A percentile compares a stretch with the other conserved stretches of the same genome.
phyloP scores from a whole-genome alignment of 2,888 invertebrate species.

The Pyrrhosoma nymphula region DNA sequence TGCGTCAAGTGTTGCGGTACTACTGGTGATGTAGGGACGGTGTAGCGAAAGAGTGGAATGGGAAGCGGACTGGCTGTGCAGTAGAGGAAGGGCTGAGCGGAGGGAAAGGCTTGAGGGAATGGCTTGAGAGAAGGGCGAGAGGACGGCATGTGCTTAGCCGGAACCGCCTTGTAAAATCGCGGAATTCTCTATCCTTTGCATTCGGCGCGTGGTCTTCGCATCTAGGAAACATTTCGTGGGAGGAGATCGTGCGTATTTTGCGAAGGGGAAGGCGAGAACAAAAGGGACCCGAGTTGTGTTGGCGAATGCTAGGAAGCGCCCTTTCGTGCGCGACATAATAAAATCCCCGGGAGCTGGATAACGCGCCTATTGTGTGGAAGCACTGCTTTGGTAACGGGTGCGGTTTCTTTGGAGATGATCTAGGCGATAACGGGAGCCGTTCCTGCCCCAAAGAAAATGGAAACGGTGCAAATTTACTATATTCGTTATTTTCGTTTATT shows the following conservation, averaged over 20 bases:
- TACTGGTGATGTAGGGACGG: no score
- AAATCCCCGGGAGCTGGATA: neutral
- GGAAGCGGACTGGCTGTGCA: no score
- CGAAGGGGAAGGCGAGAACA: neutral
- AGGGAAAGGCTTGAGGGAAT: neutral
- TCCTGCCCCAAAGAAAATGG: neutral
- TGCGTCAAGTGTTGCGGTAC: no score
- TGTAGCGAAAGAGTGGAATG: no score
- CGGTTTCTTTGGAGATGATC: neutral
- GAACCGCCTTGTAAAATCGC: neutral
- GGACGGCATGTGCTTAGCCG: neutral
- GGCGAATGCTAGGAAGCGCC: neutral
- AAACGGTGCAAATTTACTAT: no score
- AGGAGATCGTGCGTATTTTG: neutral
- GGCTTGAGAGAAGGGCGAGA: neutral
- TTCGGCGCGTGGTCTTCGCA: neutral
- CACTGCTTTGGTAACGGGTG: neutral
- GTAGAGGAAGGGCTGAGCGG: neutral
- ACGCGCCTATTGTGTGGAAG: neutral
- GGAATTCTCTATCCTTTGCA: neutral
- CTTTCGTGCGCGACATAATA: neutral
- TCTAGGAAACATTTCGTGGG: neutral
- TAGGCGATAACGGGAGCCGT: neutral
- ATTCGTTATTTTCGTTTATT: no score
- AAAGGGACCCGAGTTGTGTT: neutral